Base-by-base conservation (phyloP, 92 coral and sea anemone genomes). In the Micromussa lordhowensis region DNA sequence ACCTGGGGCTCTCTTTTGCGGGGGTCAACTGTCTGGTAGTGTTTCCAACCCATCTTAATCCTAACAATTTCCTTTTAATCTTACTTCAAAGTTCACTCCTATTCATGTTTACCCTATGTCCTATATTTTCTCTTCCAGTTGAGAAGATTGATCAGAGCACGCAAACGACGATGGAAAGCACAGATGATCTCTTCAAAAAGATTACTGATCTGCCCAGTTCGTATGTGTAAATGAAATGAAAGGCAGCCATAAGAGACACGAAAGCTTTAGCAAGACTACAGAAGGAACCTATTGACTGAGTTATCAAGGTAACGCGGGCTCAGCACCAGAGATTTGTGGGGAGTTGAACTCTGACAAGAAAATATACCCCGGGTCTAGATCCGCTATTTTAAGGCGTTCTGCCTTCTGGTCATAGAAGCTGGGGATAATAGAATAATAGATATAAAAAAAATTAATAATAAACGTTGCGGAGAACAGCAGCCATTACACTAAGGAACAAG, bases 101-200 rank as follows among this genome's bases (percentile, higher is more conserved):
- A n/a, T n/a, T n/a, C n/a, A n/a, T n/a, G n/a, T n/a, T n/a, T n/a
- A 63, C 34, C 5, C 17, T 1, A 72, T 32, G 19, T 72, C 2
- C 19, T 6, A 32, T 66, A 71, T 26, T n/a, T 70, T 82, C 5
- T 53, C 35, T 71, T 72, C 48, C 64, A 83, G 86, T 83, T 71
- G 86, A 83, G 30, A 83, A 66, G 72, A 64, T 40, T 19, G 44
- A 83, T 83, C 79, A 83, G 51, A 53, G 86, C n/a, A 83, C 86
- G 4, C 86, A 83, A 22, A 83, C 86, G 19, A 70, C 49, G 12
- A 31, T 69, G 49, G 79, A 70, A 2, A 54, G 31, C 5, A 31
- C n/a, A 17, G 75, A 18, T 19, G 78, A 83, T 53, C 54, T 83
- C 16, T 71, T 30, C 35, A 68, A 35, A 44, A 83, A 30, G 29